These are phyloP conservation scores for Schizopygopsis pylzovi DNA, from an alignment of 2,797 vertebrate species.

Conservation along the genomic window DNA sequence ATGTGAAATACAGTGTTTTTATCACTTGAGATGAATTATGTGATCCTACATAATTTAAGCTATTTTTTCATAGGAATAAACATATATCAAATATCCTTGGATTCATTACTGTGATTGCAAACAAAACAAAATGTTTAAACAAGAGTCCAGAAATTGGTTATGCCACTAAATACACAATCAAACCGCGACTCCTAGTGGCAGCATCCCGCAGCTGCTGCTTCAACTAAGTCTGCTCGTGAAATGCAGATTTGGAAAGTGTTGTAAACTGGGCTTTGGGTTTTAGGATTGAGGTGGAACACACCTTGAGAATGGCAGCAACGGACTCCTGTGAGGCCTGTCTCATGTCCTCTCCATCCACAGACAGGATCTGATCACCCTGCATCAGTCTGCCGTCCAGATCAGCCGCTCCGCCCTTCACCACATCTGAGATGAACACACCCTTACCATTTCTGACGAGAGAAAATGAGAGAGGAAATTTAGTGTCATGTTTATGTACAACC, in stretches of 20 bases:
- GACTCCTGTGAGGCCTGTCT: constrained; percentile 89
- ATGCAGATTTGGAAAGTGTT: constrained; percentile 28
- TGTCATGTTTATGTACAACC: not conserved
- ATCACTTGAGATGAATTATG: not conserved
- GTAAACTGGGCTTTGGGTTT: constrained; percentile 45
- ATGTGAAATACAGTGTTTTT: not conserved
- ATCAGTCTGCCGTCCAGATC: constrained; percentile 92
- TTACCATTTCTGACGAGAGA: constrained; percentile 84
- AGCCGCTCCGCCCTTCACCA: constrained; percentile 93
- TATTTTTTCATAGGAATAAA: not conserved
- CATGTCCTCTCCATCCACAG: constrained; percentile 89
- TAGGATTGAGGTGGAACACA: constrained; percentile 63
- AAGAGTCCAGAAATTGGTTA: not conserved
- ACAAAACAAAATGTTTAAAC: not conserved
- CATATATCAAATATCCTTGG: not conserved
- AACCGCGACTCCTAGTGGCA: constrained; percentile 54
- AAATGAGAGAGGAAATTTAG: not conserved
- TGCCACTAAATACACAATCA: constrained; percentile 23
- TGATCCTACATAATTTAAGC: not conserved
- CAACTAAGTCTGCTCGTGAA: constrained; percentile 44
- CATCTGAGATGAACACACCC: constrained; percentile 94
- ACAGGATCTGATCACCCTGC: constrained; percentile 95
- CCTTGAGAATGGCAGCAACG: constrained; percentile 92
- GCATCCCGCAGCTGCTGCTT: constrained; percentile 7
- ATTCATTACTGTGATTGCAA: not conserved